Percentiles rank a stretch among this genome's conserved stretches.
These are phyloP conservation scores for Stylophora pistillata DNA, from an alignment of 64 coral and sea anemone genomes.

Conservation along the genomic window DNA sequence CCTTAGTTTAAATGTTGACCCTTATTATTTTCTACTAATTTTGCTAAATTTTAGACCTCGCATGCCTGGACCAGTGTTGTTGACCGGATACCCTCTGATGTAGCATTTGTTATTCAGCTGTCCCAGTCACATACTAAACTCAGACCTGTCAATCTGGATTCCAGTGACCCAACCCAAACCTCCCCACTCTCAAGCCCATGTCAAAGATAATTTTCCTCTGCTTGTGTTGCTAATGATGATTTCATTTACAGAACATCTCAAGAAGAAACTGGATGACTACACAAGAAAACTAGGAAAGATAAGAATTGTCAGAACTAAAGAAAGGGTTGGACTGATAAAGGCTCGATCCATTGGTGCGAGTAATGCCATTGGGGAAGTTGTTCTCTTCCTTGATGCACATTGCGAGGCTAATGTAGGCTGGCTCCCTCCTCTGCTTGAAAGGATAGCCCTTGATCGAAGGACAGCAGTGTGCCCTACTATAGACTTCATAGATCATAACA, in stretches of 20 bases:
- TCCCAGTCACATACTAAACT: too few relatives aligned
- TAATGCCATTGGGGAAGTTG: conserved; percentile 82
- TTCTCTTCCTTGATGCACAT: conserved; percentile 92
- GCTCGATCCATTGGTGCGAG: conserved; percentile 88
- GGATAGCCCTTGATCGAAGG: conserved; percentile 74
- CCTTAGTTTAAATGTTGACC: too few relatives aligned
- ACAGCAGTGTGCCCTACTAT: conserved; percentile 96
- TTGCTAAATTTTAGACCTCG: too few relatives aligned
- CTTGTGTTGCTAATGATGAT: neutral
- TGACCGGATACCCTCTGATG: too few relatives aligned
- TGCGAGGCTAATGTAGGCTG: conserved; percentile 95
- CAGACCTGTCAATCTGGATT: too few relatives aligned
- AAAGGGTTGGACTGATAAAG: conserved; percentile 88
- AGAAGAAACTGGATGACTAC: conserved; percentile 75
- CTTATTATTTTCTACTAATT: too few relatives aligned
- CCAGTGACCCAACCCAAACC: too few relatives aligned
- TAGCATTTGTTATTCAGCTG: too few relatives aligned
- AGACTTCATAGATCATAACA: conserved; percentile 99
- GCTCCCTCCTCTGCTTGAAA: conserved; percentile 89
- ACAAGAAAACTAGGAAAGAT: conserved; percentile 81
- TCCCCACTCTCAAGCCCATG: too few relatives aligned
- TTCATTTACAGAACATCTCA: conserved; percentile 73
- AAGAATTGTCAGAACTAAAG: conserved; percentile 81
- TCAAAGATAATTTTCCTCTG: neutral
- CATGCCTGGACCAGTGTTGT: too few relatives aligned